Base-by-base conservation (phyloP, 2,113 vertebrate species). In the Anser cygnoides region DNA sequence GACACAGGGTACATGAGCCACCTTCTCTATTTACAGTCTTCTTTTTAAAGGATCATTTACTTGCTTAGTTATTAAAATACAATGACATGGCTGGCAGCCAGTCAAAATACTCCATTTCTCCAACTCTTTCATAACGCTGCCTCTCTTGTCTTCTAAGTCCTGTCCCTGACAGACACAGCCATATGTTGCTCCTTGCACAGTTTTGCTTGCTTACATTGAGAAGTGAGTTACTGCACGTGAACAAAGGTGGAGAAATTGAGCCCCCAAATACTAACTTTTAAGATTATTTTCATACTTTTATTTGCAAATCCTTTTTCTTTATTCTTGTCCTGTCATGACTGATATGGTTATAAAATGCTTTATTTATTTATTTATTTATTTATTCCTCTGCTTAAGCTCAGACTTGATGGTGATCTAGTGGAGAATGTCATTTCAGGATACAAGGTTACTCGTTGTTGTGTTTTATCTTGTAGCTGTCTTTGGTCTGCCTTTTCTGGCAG, bases 111-210 rank as follows among this genome's bases (percentile, higher is more conserved):
- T 19, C 29, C 3, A 4, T 41, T 71, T 55, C 49, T 79, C 18
- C 81, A 80, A 0, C 71, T 87, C 81, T 95, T 96, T 84, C 93
- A 22, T 75, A 91, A 83, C 1, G 11, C 19, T 28, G 10, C 31
- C 20, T 49, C 59, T 25, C 49, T 85, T 37, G 37, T 33, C 71
- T 91, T 26, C 2, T 8, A 2, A 57, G 44, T 26, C 49, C 76
- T 89, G 57, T 8, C 55, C 78, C 39, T 9, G 55, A 3, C 29
- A 88, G 25, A 5, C 43, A 15, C 33, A 25, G 39, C 17, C 43
- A 0, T 17, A 2, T 0, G 35, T 25, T 50, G 66, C n/a, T 57
- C 15, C 63, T 57, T 5, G 0, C 5, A 41, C 7, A 9, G 17
- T 18, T 95, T n/a, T n/a, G 0, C 43, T 33, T 58, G 33, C 43